phyloP scores from a whole-genome alignment of 2,797 vertebrate genomes.

The Rhyacichthys aspro region DNA sequence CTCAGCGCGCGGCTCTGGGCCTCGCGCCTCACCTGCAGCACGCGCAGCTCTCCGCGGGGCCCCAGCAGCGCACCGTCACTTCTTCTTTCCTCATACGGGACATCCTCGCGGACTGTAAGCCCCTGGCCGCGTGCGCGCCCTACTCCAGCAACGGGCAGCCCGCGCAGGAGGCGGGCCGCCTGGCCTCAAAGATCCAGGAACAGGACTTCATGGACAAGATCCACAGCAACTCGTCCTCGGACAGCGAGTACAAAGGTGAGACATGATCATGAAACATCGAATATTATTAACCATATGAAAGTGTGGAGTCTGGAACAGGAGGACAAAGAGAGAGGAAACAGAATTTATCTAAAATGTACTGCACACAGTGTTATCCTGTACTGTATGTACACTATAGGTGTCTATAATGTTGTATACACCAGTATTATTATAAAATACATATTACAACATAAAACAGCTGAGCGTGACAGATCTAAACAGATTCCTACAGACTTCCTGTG shows the following conservation, averaged over 20 bases:
- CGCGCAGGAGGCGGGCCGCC: constrained; percentile 86
- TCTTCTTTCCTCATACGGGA: constrained; percentile 98
- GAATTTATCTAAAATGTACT: too few species aligned
- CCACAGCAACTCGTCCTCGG: constrained; percentile 91
- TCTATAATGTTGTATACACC: too few species aligned
- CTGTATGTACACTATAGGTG: too few species aligned
- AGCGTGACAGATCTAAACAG: too few species aligned
- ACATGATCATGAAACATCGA: too few species aligned
- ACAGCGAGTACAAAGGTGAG: constrained; percentile 98
- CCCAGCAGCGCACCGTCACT: constrained; percentile 94
- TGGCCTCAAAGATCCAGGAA: constrained; percentile 86
- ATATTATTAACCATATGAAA: too few species aligned
- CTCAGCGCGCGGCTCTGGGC: constrained; percentile 82
- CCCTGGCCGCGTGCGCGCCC: constrained; percentile 94
- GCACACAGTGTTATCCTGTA: too few species aligned
- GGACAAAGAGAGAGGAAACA: too few species aligned
- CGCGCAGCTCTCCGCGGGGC: constrained; percentile 88
- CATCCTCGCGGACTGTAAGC: constrained; percentile 97
- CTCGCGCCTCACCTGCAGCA: constrained; percentile 88
- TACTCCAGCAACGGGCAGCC: constrained; percentile 94
- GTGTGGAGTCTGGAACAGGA: too few species aligned
- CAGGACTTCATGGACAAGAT: constrained; percentile 92
- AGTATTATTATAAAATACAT: too few species aligned
- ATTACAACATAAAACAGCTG: too few species aligned
- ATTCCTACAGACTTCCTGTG: too few species aligned